Conservation (phyloP, 1,140 invertebrate species). For the Drosophila parvula region DNA sequence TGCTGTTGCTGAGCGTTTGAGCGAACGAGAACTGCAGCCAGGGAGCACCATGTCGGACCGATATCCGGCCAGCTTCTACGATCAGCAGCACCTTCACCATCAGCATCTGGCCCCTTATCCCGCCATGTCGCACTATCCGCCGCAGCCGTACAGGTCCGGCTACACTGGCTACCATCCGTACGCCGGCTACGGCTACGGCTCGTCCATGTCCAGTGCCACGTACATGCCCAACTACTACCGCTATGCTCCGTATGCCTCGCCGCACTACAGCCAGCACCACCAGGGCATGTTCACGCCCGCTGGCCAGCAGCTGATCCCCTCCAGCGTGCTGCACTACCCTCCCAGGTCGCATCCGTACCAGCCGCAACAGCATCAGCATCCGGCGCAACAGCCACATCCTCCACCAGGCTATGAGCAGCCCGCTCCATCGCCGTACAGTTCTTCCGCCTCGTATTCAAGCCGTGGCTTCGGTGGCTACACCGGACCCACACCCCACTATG, state of each 20-base stretch:
- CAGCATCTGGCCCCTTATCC: slow-evolving; percentile 50
- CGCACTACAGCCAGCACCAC: slow-evolving; percentile 67
- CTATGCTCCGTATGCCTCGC: slow-evolving; percentile 72
- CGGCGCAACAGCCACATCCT: slow-evolving; percentile 23
- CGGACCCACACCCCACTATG: slow-evolving; percentile 50
- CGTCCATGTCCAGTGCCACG: slow-evolving; percentile 19
- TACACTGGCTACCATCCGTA: slow-evolving; percentile 60
- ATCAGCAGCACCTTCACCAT: slow-evolving; percentile 58
- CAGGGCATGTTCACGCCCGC: slow-evolving; percentile 72
- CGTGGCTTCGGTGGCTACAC: slow-evolving; percentile 58
- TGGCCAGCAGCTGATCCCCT: slow-evolving; percentile 72
- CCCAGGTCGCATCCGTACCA: slow-evolving; percentile 39
- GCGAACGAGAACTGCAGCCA: background rate
- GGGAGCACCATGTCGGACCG: slow-evolving; percentile 61
- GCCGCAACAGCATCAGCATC: slow-evolving; percentile 26
- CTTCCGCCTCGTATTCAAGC: slow-evolving; percentile 51
- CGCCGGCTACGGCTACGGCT: slow-evolving; percentile 60
- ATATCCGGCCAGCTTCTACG: slow-evolving; percentile 72
- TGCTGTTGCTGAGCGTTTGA: slow-evolving; percentile 17
- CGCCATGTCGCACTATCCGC: slow-evolving; percentile 65
- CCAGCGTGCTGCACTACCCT: slow-evolving; percentile 72
- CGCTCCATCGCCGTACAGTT: slow-evolving; percentile 57
- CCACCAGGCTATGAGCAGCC: slow-evolving; percentile 58
- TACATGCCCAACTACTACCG: slow-evolving; percentile 74
- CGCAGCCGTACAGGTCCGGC: slow-evolving; percentile 55